Evolutionary conservation across 2,113 vertebrate genomes (phyloP).

Genomic region (western clawed frog (Xenopus tropicalis)): DNA sequence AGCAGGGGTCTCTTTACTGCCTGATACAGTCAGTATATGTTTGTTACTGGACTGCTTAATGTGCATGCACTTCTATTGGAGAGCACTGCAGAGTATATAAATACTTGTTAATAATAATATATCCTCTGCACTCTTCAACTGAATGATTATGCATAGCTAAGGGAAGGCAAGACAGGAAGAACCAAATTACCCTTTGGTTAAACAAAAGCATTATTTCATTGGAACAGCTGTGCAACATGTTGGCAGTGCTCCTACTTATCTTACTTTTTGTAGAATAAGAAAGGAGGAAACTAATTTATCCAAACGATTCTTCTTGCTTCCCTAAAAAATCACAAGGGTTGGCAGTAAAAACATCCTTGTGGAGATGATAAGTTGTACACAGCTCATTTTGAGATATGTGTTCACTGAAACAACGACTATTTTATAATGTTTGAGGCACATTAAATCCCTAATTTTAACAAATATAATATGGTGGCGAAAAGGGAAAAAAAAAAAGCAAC

Average conservation of each 20-base stretch:
- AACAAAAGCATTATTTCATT: constrained; percentile 37
- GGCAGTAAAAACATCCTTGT: background rate
- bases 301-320: constrained; percentile 9
- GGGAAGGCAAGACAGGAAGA: constrained; percentile 20
- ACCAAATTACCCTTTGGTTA: constrained; percentile 31
- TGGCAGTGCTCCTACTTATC: constrained; percentile 22
- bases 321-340: constrained; percentile 10
- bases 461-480: no score
- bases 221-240: constrained; percentile 31
- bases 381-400: background rate
- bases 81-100: no score
- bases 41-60: no score
- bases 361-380: background rate
- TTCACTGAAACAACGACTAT: background rate
- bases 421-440: no score
- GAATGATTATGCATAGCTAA: constrained; percentile 19
- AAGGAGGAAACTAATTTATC: constrained; percentile 19
- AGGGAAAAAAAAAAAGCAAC: no score
- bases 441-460: no score
- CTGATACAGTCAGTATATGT: no score
- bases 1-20: no score
- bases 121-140: constrained; percentile 3
- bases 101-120: background rate
- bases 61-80: no score
- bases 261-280: constrained; percentile 15